Evolutionary conservation across 2,113 vertebrate genomes (phyloP), one percentile per base, ranked within the genome.

Genomic region (Paramormyrops kingsleyae): DNA sequence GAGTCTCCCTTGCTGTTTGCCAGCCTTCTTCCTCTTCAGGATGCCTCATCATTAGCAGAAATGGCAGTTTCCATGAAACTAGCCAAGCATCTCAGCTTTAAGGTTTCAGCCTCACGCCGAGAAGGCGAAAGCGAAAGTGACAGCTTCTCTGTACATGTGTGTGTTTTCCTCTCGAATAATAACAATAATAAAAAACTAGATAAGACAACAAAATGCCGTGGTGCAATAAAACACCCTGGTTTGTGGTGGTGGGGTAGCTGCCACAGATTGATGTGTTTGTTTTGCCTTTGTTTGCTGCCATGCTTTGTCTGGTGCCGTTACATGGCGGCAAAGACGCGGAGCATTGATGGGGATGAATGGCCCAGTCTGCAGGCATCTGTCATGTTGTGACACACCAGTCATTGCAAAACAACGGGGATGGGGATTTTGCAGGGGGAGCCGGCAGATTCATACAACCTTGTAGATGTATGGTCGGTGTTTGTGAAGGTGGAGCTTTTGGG

Each of bases 261-360:
- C 89, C 59, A 62, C 93, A 94, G 95, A 96, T 95, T 93, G 94
- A 95, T 95, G 94, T 95, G 93, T 94, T 94, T 95, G 94, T 95
- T 91, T 94, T 90, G 83, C 90, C 91, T 92, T 90, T 94, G 93
- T 94, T 94, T 93, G 94, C 93, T 93, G 91, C 93, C 91, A 93
- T 94, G 92, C 94, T 94, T 94, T 95, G 94, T 94, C 93, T 93
- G 35, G 15, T 42, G 74, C 35, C 6, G 90, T 92, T 94, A 93
- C 93, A 93, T 94, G 91, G 93, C 93, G 94, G 94, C 91, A 92
- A 91, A 92, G 92, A 92, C 93, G 92, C 93, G 93, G 92, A 92
- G 92, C 93, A 91, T 91, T 95, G 95, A 96, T 95, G 92, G 94
- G 93, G 95, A 95, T 95, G 94, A 95, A 96, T 95, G 95, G 92